Percentiles rank a stretch among this genome's conserved stretches.
Evolutionary conservation across 64 coral and sea anemone genomes (phyloP).

Genomic region (Montipora efflorescens): DNA sequence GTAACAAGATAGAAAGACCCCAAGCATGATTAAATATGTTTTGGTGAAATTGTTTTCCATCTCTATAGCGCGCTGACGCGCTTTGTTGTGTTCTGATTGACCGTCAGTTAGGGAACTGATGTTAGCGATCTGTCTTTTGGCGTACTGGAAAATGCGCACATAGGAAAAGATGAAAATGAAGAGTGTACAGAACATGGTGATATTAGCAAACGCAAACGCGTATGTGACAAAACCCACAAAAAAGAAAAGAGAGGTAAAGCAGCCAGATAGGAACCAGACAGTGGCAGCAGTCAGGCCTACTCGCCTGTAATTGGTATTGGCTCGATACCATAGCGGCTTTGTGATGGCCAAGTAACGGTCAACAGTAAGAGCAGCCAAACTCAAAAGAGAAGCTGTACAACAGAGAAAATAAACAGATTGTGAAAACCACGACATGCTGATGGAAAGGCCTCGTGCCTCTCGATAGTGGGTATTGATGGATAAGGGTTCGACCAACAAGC

Average conservation of each 20-base stretch:
- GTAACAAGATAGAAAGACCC: constrained; percentile 83
- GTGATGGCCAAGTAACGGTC: constrained; percentile 76
- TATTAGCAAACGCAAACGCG: constrained; percentile 91
- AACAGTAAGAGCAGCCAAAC: constrained; percentile 60
- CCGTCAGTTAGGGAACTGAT: constrained; percentile 20
- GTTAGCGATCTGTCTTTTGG: constrained; percentile 55
- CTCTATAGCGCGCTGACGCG: constrained; percentile 55
- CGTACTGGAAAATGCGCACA: constrained; percentile 79
- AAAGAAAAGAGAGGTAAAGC: constrained; percentile 76
- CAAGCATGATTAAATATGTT: constrained; percentile 80
- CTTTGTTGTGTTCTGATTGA: constrained; percentile 46
- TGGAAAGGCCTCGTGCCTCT: constrained; percentile 21
- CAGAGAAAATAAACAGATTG: constrained; percentile 71
- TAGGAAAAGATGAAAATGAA: constrained; percentile 93
- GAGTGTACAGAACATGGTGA: constrained; percentile 79
- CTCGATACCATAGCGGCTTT: constrained; percentile 64
- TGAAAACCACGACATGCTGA: constrained; percentile 56
- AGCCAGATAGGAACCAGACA: constrained; percentile 75
- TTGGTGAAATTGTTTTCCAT: constrained; percentile 90
- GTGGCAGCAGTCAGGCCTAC: constrained; percentile 10
- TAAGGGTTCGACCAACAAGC: constrained; percentile 34
- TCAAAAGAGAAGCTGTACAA: constrained; percentile 70
- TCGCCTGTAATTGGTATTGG: constrained; percentile 60
- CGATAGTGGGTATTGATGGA: constrained; percentile 63
- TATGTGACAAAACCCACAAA: constrained; percentile 90